Evolutionary conservation across 2,797 vertebrate genomes (phyloP).

Genomic region (Spizella passerina): DNA sequence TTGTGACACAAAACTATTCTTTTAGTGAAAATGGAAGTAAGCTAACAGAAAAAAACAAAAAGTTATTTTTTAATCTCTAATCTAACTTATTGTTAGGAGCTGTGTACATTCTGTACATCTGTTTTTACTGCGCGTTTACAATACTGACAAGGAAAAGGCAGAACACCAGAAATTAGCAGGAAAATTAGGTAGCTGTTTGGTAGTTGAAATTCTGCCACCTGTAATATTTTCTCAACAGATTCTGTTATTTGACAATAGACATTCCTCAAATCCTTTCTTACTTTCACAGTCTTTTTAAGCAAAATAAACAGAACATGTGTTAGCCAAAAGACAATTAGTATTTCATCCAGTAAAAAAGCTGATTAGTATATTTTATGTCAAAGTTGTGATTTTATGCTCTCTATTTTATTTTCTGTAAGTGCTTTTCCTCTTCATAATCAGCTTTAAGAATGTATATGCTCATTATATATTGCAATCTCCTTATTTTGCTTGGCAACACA

Average conservation of each 20-base stretch:
- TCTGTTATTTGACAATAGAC: conserved; percentile 7
- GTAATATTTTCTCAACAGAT: conserved; percentile 5
- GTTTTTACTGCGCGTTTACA: neutral
- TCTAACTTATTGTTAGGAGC: neutral
- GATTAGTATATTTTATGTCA: neutral
- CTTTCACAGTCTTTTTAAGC: neutral
- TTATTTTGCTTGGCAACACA: neutral
- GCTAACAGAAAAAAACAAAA: neutral
- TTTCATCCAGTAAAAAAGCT: neutral
- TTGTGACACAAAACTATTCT: neutral
- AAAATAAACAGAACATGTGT: conserved; percentile 15
- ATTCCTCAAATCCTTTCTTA: neutral
- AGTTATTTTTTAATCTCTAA: neutral
- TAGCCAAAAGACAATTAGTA: conserved; percentile 14
- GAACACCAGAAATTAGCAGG: neutral
- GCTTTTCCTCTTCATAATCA: neutral
- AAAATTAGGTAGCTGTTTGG: neutral
- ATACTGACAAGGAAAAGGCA: neutral
- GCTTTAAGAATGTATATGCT: neutral
- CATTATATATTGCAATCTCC: neutral
- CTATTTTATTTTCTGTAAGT: neutral
- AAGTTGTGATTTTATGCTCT: neutral
- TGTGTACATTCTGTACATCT: neutral
- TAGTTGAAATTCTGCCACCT: neutral
- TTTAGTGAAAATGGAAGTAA: neutral